Percentiles rank a stretch among this genome's conserved stretches.
These are phyloP conservation scores for Pollicipes pollicipes DNA, from an alignment of 1,140 invertebrate genomes.

Conservation along the genomic window DNA sequence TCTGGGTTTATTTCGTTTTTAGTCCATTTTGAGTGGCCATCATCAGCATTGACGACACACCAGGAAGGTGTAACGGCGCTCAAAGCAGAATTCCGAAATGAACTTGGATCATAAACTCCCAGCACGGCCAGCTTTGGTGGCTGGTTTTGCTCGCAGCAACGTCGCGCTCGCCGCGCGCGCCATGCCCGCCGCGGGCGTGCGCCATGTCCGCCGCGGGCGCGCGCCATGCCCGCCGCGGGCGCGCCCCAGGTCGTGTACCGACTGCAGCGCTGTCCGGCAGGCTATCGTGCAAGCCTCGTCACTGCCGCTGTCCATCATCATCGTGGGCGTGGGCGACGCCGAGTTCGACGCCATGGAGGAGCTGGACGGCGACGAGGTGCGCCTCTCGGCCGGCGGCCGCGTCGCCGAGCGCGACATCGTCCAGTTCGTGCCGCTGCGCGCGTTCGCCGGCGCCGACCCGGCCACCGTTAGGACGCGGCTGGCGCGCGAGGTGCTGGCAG, in stretches of 20 bases:
- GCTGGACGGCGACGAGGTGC: slow-evolving; percentile 38
- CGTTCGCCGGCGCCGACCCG: slow-evolving; percentile 22
- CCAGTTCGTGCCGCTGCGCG: slow-evolving; percentile 38
- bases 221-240: too few relatives aligned
- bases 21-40: too few relatives aligned
- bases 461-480: slow-evolving; percentile 25
- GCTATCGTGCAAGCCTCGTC: slow-evolving; percentile 34
- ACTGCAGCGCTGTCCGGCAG: slow-evolving; percentile 20
- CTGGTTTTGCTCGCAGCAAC: too few relatives aligned
- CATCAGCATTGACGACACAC: too few relatives aligned
- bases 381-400: slow-evolving; percentile 29
- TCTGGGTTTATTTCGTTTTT: too few relatives aligned
- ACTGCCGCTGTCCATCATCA: slow-evolving; percentile 41
- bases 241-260: too few relatives aligned
- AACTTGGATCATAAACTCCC: slow-evolving; percentile 18
- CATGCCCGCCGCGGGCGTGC: too few relatives aligned
- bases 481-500: slow-evolving; percentile 41
- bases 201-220: too few relatives aligned
- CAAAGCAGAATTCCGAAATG: too few relatives aligned
- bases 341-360: slow-evolving; percentile 40
- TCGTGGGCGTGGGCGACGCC: slow-evolving; percentile 40
- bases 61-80: too few relatives aligned
- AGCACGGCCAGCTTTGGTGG: too few relatives aligned
- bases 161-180: too few relatives aligned
- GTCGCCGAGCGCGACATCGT: slow-evolving; percentile 39